Evolutionary conservation across 2,797 vertebrate species (phyloP).

Genomic region (Sebastolobus alascanus): DNA sequence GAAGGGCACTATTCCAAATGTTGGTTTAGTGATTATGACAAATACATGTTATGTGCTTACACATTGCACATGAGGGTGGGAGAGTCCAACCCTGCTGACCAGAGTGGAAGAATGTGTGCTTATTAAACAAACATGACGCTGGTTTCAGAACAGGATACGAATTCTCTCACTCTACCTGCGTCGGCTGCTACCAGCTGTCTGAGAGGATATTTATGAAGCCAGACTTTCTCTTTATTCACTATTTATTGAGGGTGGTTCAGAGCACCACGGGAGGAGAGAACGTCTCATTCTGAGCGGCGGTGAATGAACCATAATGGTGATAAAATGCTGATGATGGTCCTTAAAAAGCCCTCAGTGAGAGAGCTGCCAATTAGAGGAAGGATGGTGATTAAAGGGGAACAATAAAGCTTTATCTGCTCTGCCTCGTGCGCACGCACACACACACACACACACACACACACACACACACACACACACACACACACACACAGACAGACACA

Average conservation of each 20-base stretch:
- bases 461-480: not conserved
- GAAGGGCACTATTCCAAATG: not conserved
- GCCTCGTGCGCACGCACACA: not conserved
- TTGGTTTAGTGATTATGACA: not conserved
- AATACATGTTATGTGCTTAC: not conserved
- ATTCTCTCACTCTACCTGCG: conserved; percentile 16
- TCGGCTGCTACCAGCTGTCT: not conserved
- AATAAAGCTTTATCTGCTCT: conserved; percentile 29
- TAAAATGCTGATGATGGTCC: conserved; percentile 54
- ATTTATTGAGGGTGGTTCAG: conserved; percentile 3
- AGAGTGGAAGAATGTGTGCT: not conserved
- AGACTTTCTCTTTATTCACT: not conserved
- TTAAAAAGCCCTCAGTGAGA: conserved; percentile 47
- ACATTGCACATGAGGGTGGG: not conserved
- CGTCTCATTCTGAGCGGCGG: not conserved
- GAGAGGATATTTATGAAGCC: conserved; percentile 8
- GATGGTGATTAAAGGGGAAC: conserved; percentile 44
- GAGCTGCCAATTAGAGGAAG: conserved; percentile 49
- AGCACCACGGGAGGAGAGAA: not conserved
- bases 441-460: not conserved
- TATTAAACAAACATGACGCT: not conserved
- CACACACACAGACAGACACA: conserved; percentile 1
- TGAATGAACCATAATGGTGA: conserved; percentile 38
- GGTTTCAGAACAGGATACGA: conserved; percentile 4
- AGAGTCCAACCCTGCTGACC: not conserved